These are phyloP conservation scores for Leucosticte australis DNA, from an alignment of 2,113 vertebrate genomes.

Conservation along the genomic window DNA sequence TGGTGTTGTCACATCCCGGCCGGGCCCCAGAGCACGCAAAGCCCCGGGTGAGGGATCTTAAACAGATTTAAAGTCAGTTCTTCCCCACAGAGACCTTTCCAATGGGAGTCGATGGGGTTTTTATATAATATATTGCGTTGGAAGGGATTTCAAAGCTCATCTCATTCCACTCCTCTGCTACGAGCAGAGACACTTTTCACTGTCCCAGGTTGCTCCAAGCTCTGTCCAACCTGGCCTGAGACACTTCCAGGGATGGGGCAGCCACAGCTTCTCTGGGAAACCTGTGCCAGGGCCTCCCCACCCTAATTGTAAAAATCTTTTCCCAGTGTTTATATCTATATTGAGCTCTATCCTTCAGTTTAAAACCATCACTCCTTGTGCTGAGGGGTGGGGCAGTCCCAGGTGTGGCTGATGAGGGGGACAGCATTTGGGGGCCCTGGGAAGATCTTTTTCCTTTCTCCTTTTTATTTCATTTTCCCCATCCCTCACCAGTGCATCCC, in stretches of 20 bases:
- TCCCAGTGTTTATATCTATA: background rate
- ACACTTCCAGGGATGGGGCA: background rate
- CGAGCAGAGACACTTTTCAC: background rate
- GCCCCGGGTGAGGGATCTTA: background rate
- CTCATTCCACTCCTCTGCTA: too few relatives aligned
- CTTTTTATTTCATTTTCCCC: background rate
- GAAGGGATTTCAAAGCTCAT: background rate
- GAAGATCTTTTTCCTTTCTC: background rate
- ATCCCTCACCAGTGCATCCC: background rate
- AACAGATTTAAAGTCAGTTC: background rate
- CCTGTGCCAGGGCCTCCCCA: background rate
- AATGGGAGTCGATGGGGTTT: rapidly evolving
- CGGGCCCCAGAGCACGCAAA: background rate
- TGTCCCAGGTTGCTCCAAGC: background rate
- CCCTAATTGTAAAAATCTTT: background rate
- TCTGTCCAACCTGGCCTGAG: rapidly evolving
- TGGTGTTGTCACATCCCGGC: background rate
- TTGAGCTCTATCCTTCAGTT: background rate
- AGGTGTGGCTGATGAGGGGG: background rate
- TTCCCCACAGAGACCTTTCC: background rate
- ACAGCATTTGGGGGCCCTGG: background rate
- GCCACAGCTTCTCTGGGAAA: background rate
- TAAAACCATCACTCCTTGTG: background rate
- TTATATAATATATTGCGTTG: background rate
- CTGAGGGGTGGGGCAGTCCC: background rate